Percentiles rank a stretch among this genome's conserved stretches.
Evolutionary conservation across 2,888 invertebrate genomes (phyloP).

Genomic region (Ctenicera cuprea): DNA sequence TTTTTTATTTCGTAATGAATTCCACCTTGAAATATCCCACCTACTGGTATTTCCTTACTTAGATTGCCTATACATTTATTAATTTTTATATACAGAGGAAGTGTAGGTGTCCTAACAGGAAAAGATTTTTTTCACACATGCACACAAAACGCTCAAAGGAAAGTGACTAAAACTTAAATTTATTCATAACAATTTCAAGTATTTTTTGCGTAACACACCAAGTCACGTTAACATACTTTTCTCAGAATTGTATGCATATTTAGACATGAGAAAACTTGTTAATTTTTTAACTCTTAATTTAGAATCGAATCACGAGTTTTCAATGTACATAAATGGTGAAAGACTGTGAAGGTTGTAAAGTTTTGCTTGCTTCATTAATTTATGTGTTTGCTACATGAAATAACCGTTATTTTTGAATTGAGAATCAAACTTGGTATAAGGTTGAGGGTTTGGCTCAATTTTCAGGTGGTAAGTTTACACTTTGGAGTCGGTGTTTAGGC

Average conservation of each 20-base stretch:
- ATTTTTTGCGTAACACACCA: constrained; percentile 7
- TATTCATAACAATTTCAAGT: neutral
- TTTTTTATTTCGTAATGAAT: too few relatives aligned
- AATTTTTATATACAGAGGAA: neutral
- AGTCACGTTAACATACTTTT: constrained; percentile 11
- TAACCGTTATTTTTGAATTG: too few relatives aligned
- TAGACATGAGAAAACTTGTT: constrained; percentile 2
- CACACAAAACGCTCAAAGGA: neutral
- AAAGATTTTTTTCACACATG: neutral
- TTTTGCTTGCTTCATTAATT: too few relatives aligned
- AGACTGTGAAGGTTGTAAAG: too few relatives aligned
- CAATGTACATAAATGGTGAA: neutral
- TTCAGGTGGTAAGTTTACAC: too few relatives aligned
- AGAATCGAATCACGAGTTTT: constrained; percentile 18
- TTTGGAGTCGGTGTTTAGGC: too few relatives aligned
- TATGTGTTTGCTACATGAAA: too few relatives aligned
- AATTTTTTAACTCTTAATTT: neutral
- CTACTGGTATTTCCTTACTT: too few relatives aligned
- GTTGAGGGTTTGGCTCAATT: too few relatives aligned
- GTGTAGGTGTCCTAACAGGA: neutral
- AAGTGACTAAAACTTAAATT: constrained; percentile 12
- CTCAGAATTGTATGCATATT: constrained; percentile 15
- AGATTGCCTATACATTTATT: too few relatives aligned
- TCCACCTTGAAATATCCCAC: too few relatives aligned
- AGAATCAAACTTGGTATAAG: too few relatives aligned